Conservation (phyloP, 23 tunicate species). For the Pegea sp. region DNA sequence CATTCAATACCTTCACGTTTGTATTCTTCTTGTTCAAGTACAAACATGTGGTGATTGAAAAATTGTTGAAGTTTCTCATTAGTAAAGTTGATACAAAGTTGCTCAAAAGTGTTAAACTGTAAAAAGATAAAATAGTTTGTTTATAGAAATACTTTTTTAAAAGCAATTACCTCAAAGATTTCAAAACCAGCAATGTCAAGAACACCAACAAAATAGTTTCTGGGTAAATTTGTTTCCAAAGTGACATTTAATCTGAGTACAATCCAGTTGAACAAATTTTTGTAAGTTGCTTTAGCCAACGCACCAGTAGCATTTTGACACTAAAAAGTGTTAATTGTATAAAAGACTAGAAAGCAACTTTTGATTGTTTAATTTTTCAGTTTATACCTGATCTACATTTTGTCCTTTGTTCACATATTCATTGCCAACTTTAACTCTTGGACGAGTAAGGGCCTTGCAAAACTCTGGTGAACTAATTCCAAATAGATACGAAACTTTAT, state of each 20-base stretch:
- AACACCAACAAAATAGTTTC: slow-evolving; percentile 92
- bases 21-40: slow-evolving; percentile 98
- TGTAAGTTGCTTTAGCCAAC: slow-evolving; percentile 74
- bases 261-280: slow-evolving; percentile 84
- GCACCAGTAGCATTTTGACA: slow-evolving; percentile 87
- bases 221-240: slow-evolving; percentile 75
- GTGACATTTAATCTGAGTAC: slow-evolving; percentile 58
- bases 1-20: slow-evolving; percentile 97
- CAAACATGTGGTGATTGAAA: slow-evolving; percentile 99
- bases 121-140: slow-evolving; percentile 1
- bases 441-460: slow-evolving; percentile 72
- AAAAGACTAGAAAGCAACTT: no score
- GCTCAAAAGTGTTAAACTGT: slow-evolving; percentile 98
- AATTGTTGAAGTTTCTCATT: slow-evolving; percentile 99
- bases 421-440: slow-evolving; percentile 88
- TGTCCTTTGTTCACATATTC: slow-evolving; percentile 92
- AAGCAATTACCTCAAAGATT: slow-evolving; percentile 62
- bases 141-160: neutral
- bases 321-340: slow-evolving; percentile 8
- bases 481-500: slow-evolving; percentile 66
- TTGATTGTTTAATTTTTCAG: no score
- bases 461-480: slow-evolving; percentile 81
- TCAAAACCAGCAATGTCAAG: slow-evolving; percentile 96
- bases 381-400: slow-evolving; percentile 85
- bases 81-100: slow-evolving; percentile 99